Evolutionary conservation across 2,888 invertebrate species (phyloP).

Genomic region (Corythucha ciliata): DNA sequence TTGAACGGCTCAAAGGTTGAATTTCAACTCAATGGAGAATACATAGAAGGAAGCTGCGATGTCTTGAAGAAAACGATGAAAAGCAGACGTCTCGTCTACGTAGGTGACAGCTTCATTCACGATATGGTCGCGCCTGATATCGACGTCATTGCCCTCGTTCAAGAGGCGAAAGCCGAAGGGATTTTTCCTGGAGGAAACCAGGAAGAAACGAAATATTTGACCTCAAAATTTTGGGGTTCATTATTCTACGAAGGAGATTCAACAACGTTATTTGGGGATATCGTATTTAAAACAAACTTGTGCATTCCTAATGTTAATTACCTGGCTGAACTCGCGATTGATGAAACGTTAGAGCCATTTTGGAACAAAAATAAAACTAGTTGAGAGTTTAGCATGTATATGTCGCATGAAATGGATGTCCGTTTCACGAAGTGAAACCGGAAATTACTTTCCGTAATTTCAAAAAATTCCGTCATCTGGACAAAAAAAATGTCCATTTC

Average conservation of each 20-base stretch:
- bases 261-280: constrained; percentile 20
- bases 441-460: too few species aligned
- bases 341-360: too few species aligned
- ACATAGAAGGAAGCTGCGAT: not conserved
- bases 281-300: constrained; percentile 9
- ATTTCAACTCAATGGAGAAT: too few species aligned
- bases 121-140: constrained; percentile 52
- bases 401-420: too few species aligned
- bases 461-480: too few species aligned
- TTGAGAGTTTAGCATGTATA: too few species aligned
- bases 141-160: constrained; percentile 58
- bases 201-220: constrained; percentile 11
- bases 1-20: too few species aligned
- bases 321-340: constrained; percentile 9
- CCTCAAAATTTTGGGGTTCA: constrained; percentile 25
- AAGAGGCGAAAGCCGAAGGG: constrained; percentile 58
- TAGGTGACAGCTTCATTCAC: constrained; percentile 69
- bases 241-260: constrained; percentile 11
- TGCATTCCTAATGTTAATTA: constrained; percentile 15
- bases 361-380: too few species aligned
- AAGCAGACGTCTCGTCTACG: too few species aligned
- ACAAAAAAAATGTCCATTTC: too few species aligned
- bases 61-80: not conserved
- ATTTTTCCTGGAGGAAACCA: constrained; percentile 33
- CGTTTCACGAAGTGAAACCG: too few species aligned